Evolutionary conservation across 2,113 vertebrate species (phyloP), one percentile per base, ranked within the genome.

Genomic region (Chaenogobius annularis): DNA sequence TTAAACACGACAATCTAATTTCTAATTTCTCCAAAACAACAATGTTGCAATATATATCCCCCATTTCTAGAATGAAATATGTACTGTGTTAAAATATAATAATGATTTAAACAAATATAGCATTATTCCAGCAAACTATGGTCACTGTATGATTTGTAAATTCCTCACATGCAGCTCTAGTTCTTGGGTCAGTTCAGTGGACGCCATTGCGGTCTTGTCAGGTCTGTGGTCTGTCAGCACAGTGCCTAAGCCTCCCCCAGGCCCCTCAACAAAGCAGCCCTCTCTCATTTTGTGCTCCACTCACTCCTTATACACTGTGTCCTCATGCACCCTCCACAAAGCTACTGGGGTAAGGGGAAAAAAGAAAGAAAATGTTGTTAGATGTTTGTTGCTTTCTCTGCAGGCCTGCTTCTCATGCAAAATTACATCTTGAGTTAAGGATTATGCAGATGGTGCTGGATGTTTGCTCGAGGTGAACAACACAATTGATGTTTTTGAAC

Each of bases 281-380:
- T 47, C 73, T 75, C 64, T 75, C 73, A 17, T 55, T 84, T 66
- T 73, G 73, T 43, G 10, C 78, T 77, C 80, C 85, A 77, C 83
- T 85, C 79, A 55, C 61, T 40, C 61, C 10, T 20, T 31, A 37
- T 68, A 76, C 56, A 59, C 15, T 73, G 54, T 86, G 88, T 90
- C 87, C 90, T 91, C 64, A 59, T 66, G 17, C 82, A 87, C 82
- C 88, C 87, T 83, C 79, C 70, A 77, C 77, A 68, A 74, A 43
- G 70, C 80, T 69, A 79, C 62, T 3, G 78, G 77, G 65, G 47
- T 12, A 6, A 37, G 54, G 35, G 44, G 46, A 13, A 67, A 65
- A 65, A 80, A 37, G 61, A 74, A 69, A 68, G 56, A 73, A 74
- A 31, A 67, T 68, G 69, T 66, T 68, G 61, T 64, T 66, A 9